phyloP scores from a whole-genome alignment of 1,140 invertebrate species.

The Ridgeia piscesae region DNA sequence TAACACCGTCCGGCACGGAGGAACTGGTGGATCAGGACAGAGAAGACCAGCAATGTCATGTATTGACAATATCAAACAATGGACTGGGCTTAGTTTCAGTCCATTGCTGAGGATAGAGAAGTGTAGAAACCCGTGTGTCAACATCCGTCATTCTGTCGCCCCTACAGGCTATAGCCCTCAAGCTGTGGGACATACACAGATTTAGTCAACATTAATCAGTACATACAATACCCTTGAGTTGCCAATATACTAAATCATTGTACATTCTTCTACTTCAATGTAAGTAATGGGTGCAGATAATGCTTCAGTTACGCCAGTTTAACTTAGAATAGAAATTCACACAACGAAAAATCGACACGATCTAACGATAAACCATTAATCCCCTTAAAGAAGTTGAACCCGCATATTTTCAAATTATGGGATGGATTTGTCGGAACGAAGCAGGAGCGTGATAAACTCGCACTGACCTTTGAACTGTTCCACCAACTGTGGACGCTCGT shows the following conservation, averaged over 20 bases:
- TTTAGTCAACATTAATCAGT: background rate
- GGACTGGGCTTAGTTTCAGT: too few relatives aligned
- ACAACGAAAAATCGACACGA: background rate
- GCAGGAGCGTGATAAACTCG: background rate
- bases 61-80: too few relatives aligned
- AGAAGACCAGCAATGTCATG: too few relatives aligned
- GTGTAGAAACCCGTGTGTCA: too few relatives aligned
- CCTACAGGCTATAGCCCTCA: too few relatives aligned
- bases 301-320: background rate
- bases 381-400: background rate
- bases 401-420: background rate
- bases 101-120: too few relatives aligned
- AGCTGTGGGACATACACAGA: too few relatives aligned
- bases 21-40: too few relatives aligned
- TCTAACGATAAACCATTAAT: background rate
- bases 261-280: too few relatives aligned
- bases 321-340: background rate
- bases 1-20: too few relatives aligned
- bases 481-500: conserved; percentile 61
- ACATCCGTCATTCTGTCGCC: too few relatives aligned
- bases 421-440: background rate
- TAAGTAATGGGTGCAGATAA: background rate
- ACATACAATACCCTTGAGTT: background rate
- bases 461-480: conserved; percentile 37
- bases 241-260: too few relatives aligned